These are phyloP conservation scores for Pelecanus crispus DNA, from an alignment of 2,113 vertebrate species.

Conservation along the genomic window DNA sequence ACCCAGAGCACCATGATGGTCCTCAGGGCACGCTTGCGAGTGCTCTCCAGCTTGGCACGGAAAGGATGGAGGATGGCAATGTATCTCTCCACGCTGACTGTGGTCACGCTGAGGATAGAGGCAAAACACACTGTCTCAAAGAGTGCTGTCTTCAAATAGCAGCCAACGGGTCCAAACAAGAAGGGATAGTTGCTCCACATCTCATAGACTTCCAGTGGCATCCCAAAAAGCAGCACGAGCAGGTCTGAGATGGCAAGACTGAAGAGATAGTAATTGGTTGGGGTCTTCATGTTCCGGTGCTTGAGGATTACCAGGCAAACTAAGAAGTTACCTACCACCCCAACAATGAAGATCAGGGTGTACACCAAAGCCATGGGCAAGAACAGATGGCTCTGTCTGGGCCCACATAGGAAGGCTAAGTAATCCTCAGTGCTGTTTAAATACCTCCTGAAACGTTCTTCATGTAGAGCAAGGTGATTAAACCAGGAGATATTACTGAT, in stretches of 20 bases:
- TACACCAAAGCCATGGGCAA: slow-evolving; percentile 72
- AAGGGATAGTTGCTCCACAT: slow-evolving; percentile 97
- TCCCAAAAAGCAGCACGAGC: slow-evolving; percentile 86
- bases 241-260: slow-evolving; percentile 91
- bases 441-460: slow-evolving; percentile 32
- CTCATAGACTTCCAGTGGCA: slow-evolving; percentile 94
- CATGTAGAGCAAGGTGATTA: not conserved
- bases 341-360: slow-evolving; percentile 82
- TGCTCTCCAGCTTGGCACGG: slow-evolving; percentile 85
- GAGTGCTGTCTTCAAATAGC: slow-evolving; percentile 91
- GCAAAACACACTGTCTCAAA: slow-evolving; percentile 92
- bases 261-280: slow-evolving; percentile 95
- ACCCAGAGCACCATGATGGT: slow-evolving; percentile 85
- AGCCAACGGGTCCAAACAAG: slow-evolving; percentile 82
- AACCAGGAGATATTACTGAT: slow-evolving; percentile 54
- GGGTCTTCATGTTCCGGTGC: slow-evolving; percentile 88
- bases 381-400: slow-evolving; percentile 68
- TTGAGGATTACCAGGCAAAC: slow-evolving; percentile 90
- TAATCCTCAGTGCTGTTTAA: slow-evolving; percentile 76
- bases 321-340: slow-evolving; percentile 84
- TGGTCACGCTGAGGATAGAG: slow-evolving; percentile 89
- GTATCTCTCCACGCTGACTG: slow-evolving; percentile 89
- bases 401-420: slow-evolving; percentile 70
- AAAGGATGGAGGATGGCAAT: slow-evolving; percentile 88
- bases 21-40: slow-evolving; percentile 80